Conservation (phyloP, 2,113 vertebrate genomes). For the Muscicapa adusta region DNA sequence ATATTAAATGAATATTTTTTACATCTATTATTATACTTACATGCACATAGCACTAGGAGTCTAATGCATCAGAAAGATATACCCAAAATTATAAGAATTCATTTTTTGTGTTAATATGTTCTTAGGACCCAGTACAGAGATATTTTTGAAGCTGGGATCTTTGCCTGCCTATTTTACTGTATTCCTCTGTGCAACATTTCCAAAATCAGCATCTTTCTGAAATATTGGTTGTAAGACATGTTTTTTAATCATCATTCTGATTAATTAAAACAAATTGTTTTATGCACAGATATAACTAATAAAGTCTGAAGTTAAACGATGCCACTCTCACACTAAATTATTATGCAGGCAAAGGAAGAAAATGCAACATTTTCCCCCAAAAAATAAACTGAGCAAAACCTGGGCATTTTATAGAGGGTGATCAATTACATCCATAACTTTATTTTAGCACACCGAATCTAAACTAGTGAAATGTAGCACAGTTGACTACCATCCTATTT, state of each 20-base stretch:
- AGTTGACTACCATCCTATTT: neutral
- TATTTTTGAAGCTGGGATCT: neutral
- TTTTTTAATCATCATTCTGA: neutral
- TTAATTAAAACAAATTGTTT: neutral
- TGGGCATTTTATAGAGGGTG: neutral
- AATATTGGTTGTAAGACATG: neutral
- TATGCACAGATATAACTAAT: neutral
- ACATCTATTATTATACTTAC: neutral
- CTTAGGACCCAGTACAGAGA: neutral
- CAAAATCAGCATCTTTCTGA: neutral
- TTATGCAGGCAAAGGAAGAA: neutral
- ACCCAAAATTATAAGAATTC: neutral
- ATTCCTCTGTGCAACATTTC: neutral
- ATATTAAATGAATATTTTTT: neutral
- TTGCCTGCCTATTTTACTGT: neutral
- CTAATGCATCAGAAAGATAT: neutral
- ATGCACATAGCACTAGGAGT: neutral
- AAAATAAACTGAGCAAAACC: neutral
- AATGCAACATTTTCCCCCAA: neutral
- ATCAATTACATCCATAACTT: neutral
- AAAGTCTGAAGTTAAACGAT: neutral
- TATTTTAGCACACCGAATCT: neutral
- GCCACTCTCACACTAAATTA: neutral
- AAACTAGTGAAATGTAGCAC: neutral
- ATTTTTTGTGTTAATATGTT: neutral